Evolutionary conservation across 2,113 vertebrate species (phyloP).

Genomic region (Cepphus grylle): DNA sequence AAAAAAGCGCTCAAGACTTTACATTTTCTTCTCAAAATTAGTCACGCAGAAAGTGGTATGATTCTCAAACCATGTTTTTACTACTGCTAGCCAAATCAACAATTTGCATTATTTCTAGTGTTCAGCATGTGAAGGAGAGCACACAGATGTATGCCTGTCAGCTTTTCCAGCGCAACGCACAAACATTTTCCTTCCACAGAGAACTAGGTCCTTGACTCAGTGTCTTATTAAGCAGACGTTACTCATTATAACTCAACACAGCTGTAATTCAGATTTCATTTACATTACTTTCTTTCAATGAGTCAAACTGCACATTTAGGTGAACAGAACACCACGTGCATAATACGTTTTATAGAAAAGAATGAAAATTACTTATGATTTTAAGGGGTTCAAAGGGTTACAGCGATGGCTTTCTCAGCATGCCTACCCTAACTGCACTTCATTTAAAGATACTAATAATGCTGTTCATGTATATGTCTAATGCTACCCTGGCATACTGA

Average conservation of each 20-base stretch:
- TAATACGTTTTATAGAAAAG: neutral
- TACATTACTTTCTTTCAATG: constrained; percentile 51
- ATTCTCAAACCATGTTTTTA: neutral
- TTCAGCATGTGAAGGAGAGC: constrained; percentile 52
- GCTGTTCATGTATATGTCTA: neutral
- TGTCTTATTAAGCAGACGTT: constrained; percentile 71
- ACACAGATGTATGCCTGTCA: constrained; percentile 61
- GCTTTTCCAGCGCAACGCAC: constrained; percentile 70
- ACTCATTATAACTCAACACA: constrained; percentile 74
- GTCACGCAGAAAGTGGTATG: constrained; percentile 6
- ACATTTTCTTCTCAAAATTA: constrained; percentile 1
- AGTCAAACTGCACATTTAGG: constrained; percentile 30
- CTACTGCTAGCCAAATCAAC: constrained; percentile 50
- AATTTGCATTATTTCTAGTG: constrained; percentile 47
- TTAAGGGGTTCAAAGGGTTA: neutral
- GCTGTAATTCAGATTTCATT: constrained; percentile 71
- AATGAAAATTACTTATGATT: constrained; percentile 16
- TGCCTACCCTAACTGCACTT: neutral
- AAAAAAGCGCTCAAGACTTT: neutral
- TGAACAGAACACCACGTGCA: neutral
- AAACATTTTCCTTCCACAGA: constrained; percentile 74
- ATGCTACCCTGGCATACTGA: neutral
- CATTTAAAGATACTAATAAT: neutral
- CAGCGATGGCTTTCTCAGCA: neutral
- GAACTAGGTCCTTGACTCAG: constrained; percentile 67